These are phyloP conservation scores for Psilanteris sp. DNA, from an alignment of 1,140 invertebrate species.

Conservation along the genomic window DNA sequence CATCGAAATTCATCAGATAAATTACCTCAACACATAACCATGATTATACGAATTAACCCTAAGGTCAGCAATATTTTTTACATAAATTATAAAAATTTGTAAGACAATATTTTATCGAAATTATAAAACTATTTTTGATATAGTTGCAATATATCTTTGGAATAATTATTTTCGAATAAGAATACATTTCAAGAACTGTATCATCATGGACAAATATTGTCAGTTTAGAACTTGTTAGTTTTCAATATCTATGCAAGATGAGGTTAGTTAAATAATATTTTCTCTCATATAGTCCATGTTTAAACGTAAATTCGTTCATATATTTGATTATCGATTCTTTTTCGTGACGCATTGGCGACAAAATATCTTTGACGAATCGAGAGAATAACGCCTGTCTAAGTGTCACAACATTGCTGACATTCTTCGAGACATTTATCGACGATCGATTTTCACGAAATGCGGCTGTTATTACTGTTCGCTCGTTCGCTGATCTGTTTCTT, in stretches of 20 bases:
- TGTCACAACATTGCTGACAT: conserved; percentile 53
- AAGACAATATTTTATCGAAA: too few species aligned
- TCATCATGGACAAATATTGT: too few species aligned
- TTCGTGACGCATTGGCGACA: conserved; percentile 27
- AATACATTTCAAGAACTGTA: too few species aligned
- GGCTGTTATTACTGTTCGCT: conserved; percentile 32
- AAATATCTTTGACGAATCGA: conserved; percentile 36
- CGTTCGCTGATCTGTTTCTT: conserved; percentile 2
- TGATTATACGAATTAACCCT: conserved; percentile 17
- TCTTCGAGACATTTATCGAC: conserved; percentile 65
- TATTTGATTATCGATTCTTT: conserved; percentile 35
- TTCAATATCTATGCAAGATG: too few species aligned
- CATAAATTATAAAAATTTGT: conserved; percentile 18
- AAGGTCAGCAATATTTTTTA: conserved; percentile 36
- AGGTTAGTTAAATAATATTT: too few species aligned
- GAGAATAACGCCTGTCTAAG: conserved; percentile 34
- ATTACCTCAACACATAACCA: conserved; percentile 35
- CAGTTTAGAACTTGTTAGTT: too few species aligned
- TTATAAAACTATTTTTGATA: too few species aligned
- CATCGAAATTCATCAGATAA: conserved; percentile 50
- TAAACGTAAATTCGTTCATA: conserved; percentile 9
- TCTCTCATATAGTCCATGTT: background rate
- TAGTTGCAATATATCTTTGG: too few species aligned
- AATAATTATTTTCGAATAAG: too few species aligned
- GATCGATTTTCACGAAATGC: conserved; percentile 60